phyloP scores from a whole-genome alignment of 2,888 invertebrate species.

The Oscheius sp. region DNA sequence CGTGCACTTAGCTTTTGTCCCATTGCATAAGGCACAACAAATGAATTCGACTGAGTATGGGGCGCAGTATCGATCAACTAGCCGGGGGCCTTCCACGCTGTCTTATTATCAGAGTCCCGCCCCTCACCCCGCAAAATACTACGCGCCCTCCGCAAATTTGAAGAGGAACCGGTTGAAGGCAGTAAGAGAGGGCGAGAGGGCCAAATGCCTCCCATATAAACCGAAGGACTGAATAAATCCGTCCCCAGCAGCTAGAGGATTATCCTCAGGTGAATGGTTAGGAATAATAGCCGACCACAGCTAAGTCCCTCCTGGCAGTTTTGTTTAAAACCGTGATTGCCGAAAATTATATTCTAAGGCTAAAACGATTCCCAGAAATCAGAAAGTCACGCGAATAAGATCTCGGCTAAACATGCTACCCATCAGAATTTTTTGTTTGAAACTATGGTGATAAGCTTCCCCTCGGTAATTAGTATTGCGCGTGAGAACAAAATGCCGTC shows the following conservation, averaged over 20 bases:
- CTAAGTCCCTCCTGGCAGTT: too few species aligned
- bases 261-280: too few species aligned
- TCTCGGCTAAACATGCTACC: too few species aligned
- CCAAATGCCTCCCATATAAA: neutral
- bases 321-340: too few species aligned
- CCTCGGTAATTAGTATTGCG: neutral
- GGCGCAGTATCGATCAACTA: slow-evolving; percentile 30
- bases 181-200: too few species aligned
- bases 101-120: slow-evolving; percentile 31
- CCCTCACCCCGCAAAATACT: slow-evolving; percentile 31
- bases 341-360: too few species aligned
- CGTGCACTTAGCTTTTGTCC: slow-evolving; percentile 51
- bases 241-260: too few species aligned
- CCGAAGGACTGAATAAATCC: too few species aligned
- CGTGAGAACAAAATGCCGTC: neutral
- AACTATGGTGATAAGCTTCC: neutral
- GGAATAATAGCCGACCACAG: too few species aligned
- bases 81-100: slow-evolving; percentile 32
- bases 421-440: neutral
- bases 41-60: slow-evolving; percentile 31
- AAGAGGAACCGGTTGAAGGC: slow-evolving; percentile 13
- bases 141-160: slow-evolving; percentile 23
- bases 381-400: too few species aligned
- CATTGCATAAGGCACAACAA: slow-evolving; percentile 41
- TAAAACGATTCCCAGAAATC: too few species aligned